These are phyloP conservation scores for Raphicerus campestris DNA, from an alignment of 2,113 vertebrate species.

Conservation along the genomic window DNA sequence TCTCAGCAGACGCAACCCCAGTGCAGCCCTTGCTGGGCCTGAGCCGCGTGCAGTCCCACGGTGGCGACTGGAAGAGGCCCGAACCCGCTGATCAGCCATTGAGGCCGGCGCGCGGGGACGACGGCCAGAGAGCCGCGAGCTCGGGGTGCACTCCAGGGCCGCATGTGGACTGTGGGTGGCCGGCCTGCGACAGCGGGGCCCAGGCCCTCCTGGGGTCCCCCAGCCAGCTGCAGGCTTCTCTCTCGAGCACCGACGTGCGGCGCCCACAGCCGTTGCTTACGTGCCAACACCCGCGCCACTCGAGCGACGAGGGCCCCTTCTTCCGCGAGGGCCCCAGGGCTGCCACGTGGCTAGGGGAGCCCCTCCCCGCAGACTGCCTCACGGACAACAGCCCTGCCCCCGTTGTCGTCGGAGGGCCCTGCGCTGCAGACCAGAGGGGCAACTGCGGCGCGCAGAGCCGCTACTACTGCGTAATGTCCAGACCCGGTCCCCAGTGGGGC, in stretches of 20 bases:
- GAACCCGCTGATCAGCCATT: conserved; percentile 73
- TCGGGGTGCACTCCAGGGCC: conserved; percentile 65
- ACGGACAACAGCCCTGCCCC: conserved; percentile 69
- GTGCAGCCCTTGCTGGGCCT: conserved; percentile 68
- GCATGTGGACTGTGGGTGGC: conserved; percentile 38
- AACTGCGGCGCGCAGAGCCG: conserved; percentile 78
- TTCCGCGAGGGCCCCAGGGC: conserved; percentile 74
- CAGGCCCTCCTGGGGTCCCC: conserved; percentile 59
- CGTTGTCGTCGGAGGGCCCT: conserved; percentile 52
- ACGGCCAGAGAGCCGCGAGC: conserved; percentile 66
- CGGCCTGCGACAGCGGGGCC: conserved; percentile 68
- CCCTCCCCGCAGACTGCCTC: conserved; percentile 72
- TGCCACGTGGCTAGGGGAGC: conserved; percentile 72
- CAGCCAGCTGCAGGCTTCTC: conserved; percentile 81
- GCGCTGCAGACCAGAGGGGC: conserved; percentile 74
- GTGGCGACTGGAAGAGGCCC: conserved; percentile 68
- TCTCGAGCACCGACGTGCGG: conserved; percentile 83
- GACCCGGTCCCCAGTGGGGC: conserved; percentile 79
- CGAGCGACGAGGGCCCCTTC: conserved; percentile 80
- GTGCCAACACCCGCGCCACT: conserved; percentile 83
- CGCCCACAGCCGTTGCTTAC: conserved; percentile 74
- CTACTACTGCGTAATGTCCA: conserved; percentile 78
- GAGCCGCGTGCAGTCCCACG: conserved; percentile 66
- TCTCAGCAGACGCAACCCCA: conserved; percentile 76
- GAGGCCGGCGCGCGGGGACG: neutral